Evolutionary conservation across 2,113 vertebrate species (phyloP).

Genomic region (Asarcornis scutulata): DNA sequence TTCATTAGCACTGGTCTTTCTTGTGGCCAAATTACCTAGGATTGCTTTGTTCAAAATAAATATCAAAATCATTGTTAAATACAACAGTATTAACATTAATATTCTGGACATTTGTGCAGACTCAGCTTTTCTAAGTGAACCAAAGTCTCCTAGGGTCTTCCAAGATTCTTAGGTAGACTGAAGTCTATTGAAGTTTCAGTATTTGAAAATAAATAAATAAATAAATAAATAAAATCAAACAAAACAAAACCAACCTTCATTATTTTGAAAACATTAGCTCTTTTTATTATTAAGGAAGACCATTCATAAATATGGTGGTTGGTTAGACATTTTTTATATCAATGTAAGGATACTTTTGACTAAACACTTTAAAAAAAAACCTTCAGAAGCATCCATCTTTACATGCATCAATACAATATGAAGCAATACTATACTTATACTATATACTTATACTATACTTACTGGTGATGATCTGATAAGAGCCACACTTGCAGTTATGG

Average conservation of each 20-base stretch:
- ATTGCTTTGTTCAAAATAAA: background rate
- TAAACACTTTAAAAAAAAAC: background rate
- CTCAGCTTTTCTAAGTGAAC: background rate
- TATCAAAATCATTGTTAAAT: rapidly evolving
- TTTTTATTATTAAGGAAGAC: background rate
- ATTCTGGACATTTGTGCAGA: background rate
- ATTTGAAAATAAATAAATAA: background rate
- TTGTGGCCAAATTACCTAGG: background rate
- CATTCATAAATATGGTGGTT: background rate
- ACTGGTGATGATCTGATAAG: background rate
- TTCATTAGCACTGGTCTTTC: background rate
- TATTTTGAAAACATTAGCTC: background rate
- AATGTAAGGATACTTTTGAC: background rate
- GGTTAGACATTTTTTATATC: background rate
- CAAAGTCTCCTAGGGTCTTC: background rate
- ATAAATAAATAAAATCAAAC: too few species aligned
- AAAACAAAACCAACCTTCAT: background rate
- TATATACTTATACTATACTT: background rate
- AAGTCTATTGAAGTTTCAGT: background rate
- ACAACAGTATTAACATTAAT: background rate
- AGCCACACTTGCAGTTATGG: background rate
- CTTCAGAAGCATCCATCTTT: background rate
- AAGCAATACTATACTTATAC: too few species aligned
- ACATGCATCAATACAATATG: background rate
- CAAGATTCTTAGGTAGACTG: background rate